Evolutionary conservation across 2,888 invertebrate genomes (phyloP), one percentile per base, ranked within the genome.

Genomic region (Ochropleura leucogaster): DNA sequence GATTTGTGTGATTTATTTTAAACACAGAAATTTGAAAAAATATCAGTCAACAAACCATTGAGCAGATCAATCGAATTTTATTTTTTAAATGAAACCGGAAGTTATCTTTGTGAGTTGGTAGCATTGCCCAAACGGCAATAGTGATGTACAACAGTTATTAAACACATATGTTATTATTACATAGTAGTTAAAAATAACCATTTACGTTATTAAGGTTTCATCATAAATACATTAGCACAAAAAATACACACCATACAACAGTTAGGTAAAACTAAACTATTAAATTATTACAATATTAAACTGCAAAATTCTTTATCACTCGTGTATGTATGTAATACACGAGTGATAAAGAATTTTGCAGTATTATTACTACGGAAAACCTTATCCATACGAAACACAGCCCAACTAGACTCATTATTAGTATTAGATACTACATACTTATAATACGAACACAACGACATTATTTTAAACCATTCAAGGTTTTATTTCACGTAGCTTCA

Each of bases 51-150:
- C 44, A 44, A 62, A 62, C 44, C 62, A 62, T 44, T 20, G 44
- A 62, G 62, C 44, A 62, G 12, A 44, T n/a, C 62, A n/a, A 62
- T 44, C 44, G n/a, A 44, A 44, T 62, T 44, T 44, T 44, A 20
- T 62, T 40, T 51, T 65, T 18, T 66, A 51, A 62, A 62, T 62
- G 14, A 20, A 62, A 14, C 44, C 62, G 62, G 62, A 62, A 62
- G 62, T 62, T n/a, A 44, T 20, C 44, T 62, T 62, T 62, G 7
- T 62, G 44, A 44, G 20, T 62, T 62, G 62, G 44, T 44, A 62
- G 44, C 12, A n/a, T n/a, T 7, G n/a, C 44, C n/a, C 0, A n/a
- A 62, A 14, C 44, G 14, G 12, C 7, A n/a, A 44, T 44, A 62
- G 62, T 62, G 62, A 62, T 62, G 62, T 7, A 0, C n/a, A 20